Evolutionary conservation across 2,888 invertebrate genomes (phyloP), one percentile per base, ranked within the genome.

Genomic region (Rotaria magnacalcarata): DNA sequence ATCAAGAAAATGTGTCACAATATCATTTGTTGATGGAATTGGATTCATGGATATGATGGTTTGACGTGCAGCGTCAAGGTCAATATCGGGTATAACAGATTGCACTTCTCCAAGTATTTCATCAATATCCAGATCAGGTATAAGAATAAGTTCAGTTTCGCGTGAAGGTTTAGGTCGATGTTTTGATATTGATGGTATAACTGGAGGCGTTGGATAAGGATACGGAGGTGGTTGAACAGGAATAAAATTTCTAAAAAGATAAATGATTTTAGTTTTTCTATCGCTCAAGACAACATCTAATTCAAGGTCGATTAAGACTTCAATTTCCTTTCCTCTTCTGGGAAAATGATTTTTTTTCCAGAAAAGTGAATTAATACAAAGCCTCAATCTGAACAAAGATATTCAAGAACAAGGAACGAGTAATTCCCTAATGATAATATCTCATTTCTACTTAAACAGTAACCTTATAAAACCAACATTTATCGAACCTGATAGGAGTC

Each of bases 51-150:
- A 58, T 27, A 7, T 43, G 0, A 85, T n/a, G 27, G 80, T 52
- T 84, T 58, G 58, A 41, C 58, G 41, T 43, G 84, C 84, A 84
- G 27, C 47, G 47, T 85, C 84, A 24, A 58, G 84, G 60, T 85
- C 85, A 50, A 80, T 84, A 84, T 85, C 85, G 10, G 27, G 84
- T 21, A 85, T 85, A 21, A 85, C 19, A 5, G 27, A 24, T n/a
- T 85, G 50, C 50, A 58, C n/a, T 84, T 85, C 84, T 34, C 58
- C 85, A 34, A 84, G 24, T 50, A 84, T 60, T 74, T 67, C n/a
- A 21, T 50, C 52, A 11, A 34, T 74, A 74, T 74, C 67, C 52
- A 74, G n/a, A 52, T 47, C 50, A 24, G 75, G 75, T 24, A 80
- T 24, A 24, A 4, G 75, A 3, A 80, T 47, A 47, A 80, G 47